Base-by-base conservation (phyloP, 2,113 vertebrate species). In the Egretta garzetta region DNA sequence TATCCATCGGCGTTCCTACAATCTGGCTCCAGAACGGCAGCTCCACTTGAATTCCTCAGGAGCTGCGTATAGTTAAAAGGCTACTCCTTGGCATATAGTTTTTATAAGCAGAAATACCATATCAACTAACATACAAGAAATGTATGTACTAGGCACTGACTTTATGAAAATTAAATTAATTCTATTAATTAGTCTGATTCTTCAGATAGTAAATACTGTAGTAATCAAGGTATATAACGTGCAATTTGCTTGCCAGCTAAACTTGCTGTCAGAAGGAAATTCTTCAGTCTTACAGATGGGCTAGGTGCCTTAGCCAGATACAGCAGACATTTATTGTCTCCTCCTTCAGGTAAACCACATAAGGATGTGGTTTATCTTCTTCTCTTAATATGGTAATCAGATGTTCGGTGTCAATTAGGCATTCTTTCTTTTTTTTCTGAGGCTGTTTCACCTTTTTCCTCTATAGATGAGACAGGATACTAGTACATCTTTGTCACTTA, bases 1-100 rank as follows among this genome's bases (percentile, higher is more conserved):
- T 74, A 9, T 70, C 49, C 21, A 21, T 37, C 10, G 4, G 30
- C 1, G 0, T 41, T 74, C 28, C 26, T 76, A 23, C 5, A 1
- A 6, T 37, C 37, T 33, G 47, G 30, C 37, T 66, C 15, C 74
- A 71, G 58, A 60, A 43, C 0, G 1, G 45, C 18, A 58, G 28
- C n/a, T 70, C 37, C 22, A 16, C 23, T 47, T 56, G 45, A 43
- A 47, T 60, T 75, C 27, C 16, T 76, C 19, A n/a, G 62, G 14
- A 58, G 27, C 32, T 68, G 24, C 1, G 0, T n/a, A 10, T 33
- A 49, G 23, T 33, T 56, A 45, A 77, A 41, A 8, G 15, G 17
- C 70, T 71, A 11, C 23, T 64, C 35, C 14, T 63, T 23, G 39
- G 39, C 23, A 21, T 18, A 22, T 15, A 32, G 11, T 37, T 66